Evolutionary conservation across 2,888 invertebrate genomes (phyloP), one percentile per base, ranked within the genome.

Genomic region (Zhuqinia jingwanae): DNA sequence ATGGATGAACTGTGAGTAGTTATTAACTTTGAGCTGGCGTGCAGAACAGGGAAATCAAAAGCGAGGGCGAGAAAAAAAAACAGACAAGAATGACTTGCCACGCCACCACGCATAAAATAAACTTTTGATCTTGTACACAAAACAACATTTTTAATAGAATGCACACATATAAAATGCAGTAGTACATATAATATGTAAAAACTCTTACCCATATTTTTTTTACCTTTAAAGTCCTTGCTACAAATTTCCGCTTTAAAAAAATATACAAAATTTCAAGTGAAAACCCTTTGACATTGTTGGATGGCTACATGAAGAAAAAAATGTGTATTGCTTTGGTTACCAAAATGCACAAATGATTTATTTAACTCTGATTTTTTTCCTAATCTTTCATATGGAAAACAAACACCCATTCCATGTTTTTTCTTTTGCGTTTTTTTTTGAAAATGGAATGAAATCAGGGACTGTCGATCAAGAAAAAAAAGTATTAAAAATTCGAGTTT

Each of bases 1-100:
- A 86, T 86, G 86, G 86, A 86, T 86, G 86, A 86, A 86, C 80
- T 86, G 86, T 86, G 86, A 86, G 81, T 86, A 75, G 86, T 86
- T 86, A 86, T 86, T 86, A 86, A 80, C 80, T 81, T 76, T 65
- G 68, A 81, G 75, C 65, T 86, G 58, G 86, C 86, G 86, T 86
- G 86, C 76, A 85, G 60, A 58, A 47, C 63, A 45, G 50, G 79
- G 68, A 73, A 63, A 79, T 78, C 27, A 60, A 58, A 70, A 79
- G 25, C 30, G 30, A 25, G 76, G 25, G 36, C 36, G 36, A 36
- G 60, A 65, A 76, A 77, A 68, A 77, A 78, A n/a, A n/a, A 60
- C 60, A 60, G 70, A 73, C 45, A 85, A 73, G 63, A 85, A 65
- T 76, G 83, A 83, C 75, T 65, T 76, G 83, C 53, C 76, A 82